These are phyloP conservation scores for Hypomesus transpacificus DNA, from an alignment of 2,113 vertebrate species.

Conservation along the genomic window DNA sequence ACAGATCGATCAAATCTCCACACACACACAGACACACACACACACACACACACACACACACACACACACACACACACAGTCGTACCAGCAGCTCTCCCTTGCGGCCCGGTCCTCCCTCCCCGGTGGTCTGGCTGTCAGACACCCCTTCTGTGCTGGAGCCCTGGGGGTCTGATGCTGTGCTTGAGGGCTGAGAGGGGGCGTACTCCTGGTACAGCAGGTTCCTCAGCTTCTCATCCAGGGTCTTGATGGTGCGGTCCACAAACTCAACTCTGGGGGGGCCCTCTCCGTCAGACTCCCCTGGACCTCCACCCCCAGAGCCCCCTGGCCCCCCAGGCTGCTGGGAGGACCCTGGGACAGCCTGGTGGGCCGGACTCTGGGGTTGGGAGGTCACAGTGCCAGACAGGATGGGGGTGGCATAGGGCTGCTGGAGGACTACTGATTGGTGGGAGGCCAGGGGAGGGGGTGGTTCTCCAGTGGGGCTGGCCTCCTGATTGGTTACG, in stretches of 20 bases:
- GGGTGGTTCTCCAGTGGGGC: constrained; percentile 40
- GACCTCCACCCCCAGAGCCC: constrained; percentile 42
- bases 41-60: not conserved
- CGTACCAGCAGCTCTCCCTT: constrained; percentile 65
- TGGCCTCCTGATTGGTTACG: constrained; percentile 30
- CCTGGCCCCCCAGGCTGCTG: constrained; percentile 51
- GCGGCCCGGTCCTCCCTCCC: constrained; percentile 43
- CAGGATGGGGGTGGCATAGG: constrained; percentile 61
- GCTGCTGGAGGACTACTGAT: constrained; percentile 71
- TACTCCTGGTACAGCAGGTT: constrained; percentile 95
- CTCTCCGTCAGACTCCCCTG: constrained; percentile 86
- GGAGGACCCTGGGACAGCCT: constrained; percentile 30
- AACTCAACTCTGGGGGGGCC: constrained; percentile 83
- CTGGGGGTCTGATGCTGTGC: constrained; percentile 72
- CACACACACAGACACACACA: not conserved
- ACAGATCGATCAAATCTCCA: not conserved
- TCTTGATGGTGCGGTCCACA: constrained; percentile 92
- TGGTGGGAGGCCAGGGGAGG: constrained; percentile 54
- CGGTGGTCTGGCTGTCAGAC: constrained; percentile 48
- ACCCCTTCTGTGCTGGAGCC: constrained; percentile 69
- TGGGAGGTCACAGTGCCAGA: constrained; percentile 56
- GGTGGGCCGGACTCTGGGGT: constrained; percentile 69
- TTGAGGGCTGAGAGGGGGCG: constrained; percentile 72
- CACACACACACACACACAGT: constrained; percentile 1
- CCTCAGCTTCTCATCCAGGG: constrained; percentile 91